phyloP scores from a whole-genome alignment of 1,140 invertebrate species.

The Drosophila subpulchrella region DNA sequence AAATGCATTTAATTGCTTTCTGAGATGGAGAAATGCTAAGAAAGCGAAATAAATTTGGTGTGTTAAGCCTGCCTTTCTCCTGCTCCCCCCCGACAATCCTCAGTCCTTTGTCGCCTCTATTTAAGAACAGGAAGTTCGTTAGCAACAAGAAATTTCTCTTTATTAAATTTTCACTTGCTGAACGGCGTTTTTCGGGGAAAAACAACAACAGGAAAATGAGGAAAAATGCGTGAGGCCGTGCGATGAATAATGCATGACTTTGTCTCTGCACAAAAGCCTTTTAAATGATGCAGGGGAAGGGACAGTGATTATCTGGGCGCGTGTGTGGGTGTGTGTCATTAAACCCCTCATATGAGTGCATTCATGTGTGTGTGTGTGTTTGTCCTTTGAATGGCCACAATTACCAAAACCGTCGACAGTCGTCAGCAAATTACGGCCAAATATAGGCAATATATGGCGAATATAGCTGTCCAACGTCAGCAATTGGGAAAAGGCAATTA shows the following conservation, averaged over 20 bases:
- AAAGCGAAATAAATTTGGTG: conserved; percentile 8
- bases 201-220: conserved; percentile 63
- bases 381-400: conserved; percentile 47
- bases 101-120: not conserved
- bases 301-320: conserved; percentile 67
- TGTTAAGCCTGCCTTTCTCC: conserved; percentile 39
- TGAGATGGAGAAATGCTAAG: not conserved
- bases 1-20: conserved; percentile 48
- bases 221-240: conserved; percentile 72
- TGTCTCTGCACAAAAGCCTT: conserved; percentile 56
- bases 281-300: conserved; percentile 21
- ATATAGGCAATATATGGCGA: conserved; percentile 8
- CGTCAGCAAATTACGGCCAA: conserved; percentile 21
- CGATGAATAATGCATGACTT: conserved; percentile 74
- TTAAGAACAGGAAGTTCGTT: conserved; percentile 67
- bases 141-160: conserved; percentile 64
- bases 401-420: conserved; percentile 45
- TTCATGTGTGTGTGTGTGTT: conserved; percentile 31
- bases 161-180: conserved; percentile 74
- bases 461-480: not conserved
- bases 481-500: not conserved
- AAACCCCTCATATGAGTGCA: conserved; percentile 22
- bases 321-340: conserved; percentile 61
- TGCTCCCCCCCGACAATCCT: not conserved
- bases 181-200: conserved; percentile 34